Conservation (phyloP, 2,797 vertebrate genomes). For the Leptodactylus fallax region DNA sequence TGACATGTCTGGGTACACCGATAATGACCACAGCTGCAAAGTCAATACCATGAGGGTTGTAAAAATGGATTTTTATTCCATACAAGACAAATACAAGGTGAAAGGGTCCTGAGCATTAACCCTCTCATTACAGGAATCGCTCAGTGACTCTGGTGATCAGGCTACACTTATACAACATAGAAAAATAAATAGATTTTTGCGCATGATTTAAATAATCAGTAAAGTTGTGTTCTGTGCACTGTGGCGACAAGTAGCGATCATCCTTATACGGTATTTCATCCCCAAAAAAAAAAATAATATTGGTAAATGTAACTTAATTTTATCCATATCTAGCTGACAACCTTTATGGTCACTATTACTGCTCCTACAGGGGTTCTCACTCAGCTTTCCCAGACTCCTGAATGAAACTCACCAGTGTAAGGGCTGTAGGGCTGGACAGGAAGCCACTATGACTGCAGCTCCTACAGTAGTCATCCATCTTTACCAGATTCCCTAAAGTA, state of each 20-base stretch:
- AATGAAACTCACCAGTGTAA: background rate
- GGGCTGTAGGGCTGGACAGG: no score
- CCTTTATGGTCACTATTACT: background rate
- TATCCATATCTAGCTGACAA: background rate
- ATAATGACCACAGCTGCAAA: background rate
- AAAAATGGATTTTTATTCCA: conserved; percentile 40
- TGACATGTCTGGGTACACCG: background rate
- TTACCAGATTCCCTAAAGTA: background rate
- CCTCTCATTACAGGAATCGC: background rate
- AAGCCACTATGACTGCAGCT: background rate
- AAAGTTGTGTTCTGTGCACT: conserved; percentile 23
- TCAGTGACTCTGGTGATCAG: conserved; percentile 9
- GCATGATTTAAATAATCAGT: background rate
- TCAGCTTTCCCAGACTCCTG: background rate
- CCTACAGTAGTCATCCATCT: background rate
- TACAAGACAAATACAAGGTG: conserved; percentile 2
- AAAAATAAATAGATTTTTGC: conserved; percentile 52
- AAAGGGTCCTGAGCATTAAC: background rate
- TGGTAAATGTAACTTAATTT: background rate
- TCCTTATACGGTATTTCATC: background rate
- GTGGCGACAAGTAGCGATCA: conserved; percentile 7
- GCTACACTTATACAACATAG: conserved; percentile 4
- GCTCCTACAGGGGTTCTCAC: background rate
- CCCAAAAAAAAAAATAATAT: background rate
- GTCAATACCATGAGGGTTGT: background rate